Percentiles rank a stretch among this genome's conserved stretches.
phyloP scores from a whole-genome alignment of 2,113 vertebrate genomes.

The Bathybates hornii region DNA sequence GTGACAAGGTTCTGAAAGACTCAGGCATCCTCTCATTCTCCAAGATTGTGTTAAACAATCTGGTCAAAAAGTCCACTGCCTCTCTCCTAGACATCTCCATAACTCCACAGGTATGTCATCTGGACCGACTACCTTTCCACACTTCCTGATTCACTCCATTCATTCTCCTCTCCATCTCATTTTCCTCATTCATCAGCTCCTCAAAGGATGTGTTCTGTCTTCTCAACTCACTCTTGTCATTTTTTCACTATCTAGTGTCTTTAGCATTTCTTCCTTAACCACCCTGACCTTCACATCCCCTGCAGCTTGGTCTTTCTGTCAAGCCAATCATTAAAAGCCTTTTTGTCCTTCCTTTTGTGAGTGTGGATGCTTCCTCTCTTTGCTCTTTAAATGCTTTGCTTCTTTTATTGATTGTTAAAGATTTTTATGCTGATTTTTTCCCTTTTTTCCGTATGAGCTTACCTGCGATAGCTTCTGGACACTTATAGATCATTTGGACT shows the following conservation, averaged over 20 bases:
- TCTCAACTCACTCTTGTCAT: neutral
- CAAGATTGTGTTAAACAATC: neutral
- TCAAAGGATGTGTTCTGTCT: neutral
- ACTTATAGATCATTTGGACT: neutral
- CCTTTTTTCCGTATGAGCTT: fast-evolving
- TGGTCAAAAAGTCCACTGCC: neutral
- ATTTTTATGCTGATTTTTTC: neutral
- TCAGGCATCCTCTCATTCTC: neutral
- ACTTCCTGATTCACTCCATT: neutral
- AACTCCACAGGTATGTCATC: neutral
- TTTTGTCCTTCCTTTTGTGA: neutral
- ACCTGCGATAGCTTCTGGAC: neutral
- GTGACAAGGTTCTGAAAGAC: neutral
- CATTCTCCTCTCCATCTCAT: neutral
- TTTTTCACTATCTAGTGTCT: neutral
- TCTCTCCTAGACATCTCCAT: neutral
- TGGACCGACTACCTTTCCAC: neutral
- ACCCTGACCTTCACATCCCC: neutral
- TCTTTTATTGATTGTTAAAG: neutral
- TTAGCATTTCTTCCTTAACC: neutral
- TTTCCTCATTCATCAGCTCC: neutral
- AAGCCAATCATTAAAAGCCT: neutral
- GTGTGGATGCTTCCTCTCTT: neutral
- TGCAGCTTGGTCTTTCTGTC: neutral
- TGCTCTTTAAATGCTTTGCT: neutral